Evolutionary conservation across 1,140 invertebrate genomes (phyloP).

Genomic region (Drosophila albomicans): DNA sequence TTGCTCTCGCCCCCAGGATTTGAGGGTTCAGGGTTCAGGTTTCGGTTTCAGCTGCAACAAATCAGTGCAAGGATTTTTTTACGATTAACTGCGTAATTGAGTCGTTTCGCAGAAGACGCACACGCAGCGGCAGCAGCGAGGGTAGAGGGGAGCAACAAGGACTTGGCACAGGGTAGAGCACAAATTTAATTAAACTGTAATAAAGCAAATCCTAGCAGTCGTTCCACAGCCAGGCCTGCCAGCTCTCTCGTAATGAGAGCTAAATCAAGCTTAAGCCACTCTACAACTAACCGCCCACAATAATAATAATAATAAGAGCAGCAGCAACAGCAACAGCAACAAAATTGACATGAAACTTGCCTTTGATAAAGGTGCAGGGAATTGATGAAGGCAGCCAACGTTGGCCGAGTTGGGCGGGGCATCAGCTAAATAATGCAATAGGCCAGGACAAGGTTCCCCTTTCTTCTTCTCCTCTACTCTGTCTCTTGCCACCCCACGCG

Average conservation of each 20-base stretch:
- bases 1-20: slow-evolving; percentile 1
- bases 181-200: slow-evolving; percentile 85
- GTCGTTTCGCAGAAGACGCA: slow-evolving; percentile 74
- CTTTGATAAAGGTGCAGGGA: slow-evolving; percentile 67
- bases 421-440: slow-evolving; percentile 62
- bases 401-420: background rate
- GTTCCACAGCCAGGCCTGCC: background rate
- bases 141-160: background rate
- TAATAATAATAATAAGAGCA: slow-evolving; percentile 39
- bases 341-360: slow-evolving; percentile 80
- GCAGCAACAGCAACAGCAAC: slow-evolving; percentile 9
- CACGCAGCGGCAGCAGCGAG: slow-evolving; percentile 27
- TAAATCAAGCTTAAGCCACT: slow-evolving; percentile 83
- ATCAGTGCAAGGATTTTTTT: slow-evolving; percentile 85
- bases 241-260: slow-evolving; percentile 73
- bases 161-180: slow-evolving; percentile 30
- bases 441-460: slow-evolving; percentile 29
- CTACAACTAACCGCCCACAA: slow-evolving; percentile 68
- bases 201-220: slow-evolving; percentile 80
- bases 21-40: slow-evolving; percentile 30
- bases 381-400: background rate
- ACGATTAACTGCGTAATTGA: slow-evolving; percentile 85
- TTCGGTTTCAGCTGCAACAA: slow-evolving; percentile 84
- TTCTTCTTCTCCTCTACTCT: background rate
- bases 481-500: slow-evolving; percentile 21